Evolutionary conservation across 1,140 invertebrate species (phyloP).

Genomic region (Aphidius gifuensis): DNA sequence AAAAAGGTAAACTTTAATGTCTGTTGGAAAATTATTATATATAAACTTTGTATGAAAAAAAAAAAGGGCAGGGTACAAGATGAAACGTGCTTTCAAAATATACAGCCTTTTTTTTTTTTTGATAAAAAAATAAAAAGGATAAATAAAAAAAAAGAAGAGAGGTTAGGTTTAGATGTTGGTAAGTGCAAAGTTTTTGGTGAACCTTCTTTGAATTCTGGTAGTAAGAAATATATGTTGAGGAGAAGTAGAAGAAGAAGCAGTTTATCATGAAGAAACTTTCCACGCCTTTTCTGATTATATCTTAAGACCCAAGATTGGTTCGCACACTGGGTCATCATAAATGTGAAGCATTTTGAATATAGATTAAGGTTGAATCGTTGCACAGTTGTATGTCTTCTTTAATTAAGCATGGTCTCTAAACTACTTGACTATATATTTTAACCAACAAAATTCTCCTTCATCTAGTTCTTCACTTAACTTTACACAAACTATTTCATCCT

Average conservation of each 20-base stretch:
- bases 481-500: slow-evolving; percentile 7
- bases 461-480: slow-evolving; percentile 24
- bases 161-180: too few species aligned
- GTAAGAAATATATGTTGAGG: slow-evolving; percentile 7
- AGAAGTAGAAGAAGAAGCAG: slow-evolving; percentile 14
- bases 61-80: neutral
- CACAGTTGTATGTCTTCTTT: slow-evolving; percentile 34
- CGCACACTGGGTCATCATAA: slow-evolving; percentile 26
- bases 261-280: slow-evolving; percentile 21
- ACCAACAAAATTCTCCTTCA: neutral
- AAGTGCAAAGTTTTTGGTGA: slow-evolving; percentile 1
- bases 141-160: too few species aligned
- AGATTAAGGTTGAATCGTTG: slow-evolving; percentile 11
- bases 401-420: slow-evolving; percentile 35
- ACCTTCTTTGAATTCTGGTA: neutral
- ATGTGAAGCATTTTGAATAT: slow-evolving; percentile 16
- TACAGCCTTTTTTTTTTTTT: too few species aligned
- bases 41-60: too few species aligned
- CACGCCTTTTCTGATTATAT: slow-evolving; percentile 20
- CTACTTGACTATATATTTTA: slow-evolving; percentile 15
- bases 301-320: slow-evolving; percentile 27
- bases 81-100: too few species aligned
- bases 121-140: too few species aligned
- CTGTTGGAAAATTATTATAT: neutral
- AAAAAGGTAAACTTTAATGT: neutral